These are phyloP conservation scores for Pangasius sanitwongsei DNA, from an alignment of 2,797 vertebrate species.

Conservation along the genomic window DNA sequence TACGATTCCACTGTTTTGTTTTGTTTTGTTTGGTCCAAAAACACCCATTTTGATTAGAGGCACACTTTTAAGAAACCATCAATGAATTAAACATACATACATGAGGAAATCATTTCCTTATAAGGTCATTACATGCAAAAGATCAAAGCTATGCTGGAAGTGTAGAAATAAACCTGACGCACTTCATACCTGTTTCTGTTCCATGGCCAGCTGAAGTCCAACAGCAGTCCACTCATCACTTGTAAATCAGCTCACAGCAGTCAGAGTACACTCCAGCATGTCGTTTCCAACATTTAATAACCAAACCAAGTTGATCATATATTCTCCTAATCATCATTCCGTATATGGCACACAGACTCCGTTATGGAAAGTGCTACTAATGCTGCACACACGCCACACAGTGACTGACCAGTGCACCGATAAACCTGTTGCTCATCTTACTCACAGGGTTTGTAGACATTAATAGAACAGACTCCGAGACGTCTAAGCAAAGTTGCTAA, in stretches of 20 bases:
- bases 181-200: conserved; percentile 54
- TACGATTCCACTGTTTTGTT: neutral
- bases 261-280: conserved; percentile 33
- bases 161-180: neutral
- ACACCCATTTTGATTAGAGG: neutral
- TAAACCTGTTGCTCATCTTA: conserved; percentile 20
- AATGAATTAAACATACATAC: neutral
- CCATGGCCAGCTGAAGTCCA: conserved; percentile 49
- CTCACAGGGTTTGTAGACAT: neutral
- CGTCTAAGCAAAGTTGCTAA: neutral
- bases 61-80: neutral
- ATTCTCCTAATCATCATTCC: conserved; percentile 28
- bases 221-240: conserved; percentile 47
- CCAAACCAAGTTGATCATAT: conserved; percentile 1
- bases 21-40: neutral
- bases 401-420: neutral
- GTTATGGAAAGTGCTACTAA: neutral
- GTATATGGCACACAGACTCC: neutral
- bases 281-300: conserved; percentile 33
- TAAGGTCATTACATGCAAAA: neutral
- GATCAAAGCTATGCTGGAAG: neutral
- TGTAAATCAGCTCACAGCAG: conserved; percentile 43
- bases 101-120: neutral
- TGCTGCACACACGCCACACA: neutral
- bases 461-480: neutral